Evolutionary conservation across 2,797 vertebrate species (phyloP), one percentile per base, ranked within the genome.

Genomic region (Tangara arthus): DNA sequence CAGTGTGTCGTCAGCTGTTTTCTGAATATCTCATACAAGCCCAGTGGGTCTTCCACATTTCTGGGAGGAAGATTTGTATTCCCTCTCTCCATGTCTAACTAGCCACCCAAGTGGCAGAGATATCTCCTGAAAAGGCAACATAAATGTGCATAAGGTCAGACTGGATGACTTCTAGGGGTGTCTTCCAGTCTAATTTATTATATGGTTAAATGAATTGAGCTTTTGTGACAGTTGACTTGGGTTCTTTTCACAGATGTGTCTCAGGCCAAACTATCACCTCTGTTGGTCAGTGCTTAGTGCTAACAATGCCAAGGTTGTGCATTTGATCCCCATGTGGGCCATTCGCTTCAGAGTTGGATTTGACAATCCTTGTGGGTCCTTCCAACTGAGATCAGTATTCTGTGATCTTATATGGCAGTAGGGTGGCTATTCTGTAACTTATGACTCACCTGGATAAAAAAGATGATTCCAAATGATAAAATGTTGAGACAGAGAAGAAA

Each of bases 211-310:
- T 73, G 22, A 85, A n/a, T 47, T 37, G 42, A 90, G 22, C 35
- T 94, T 81, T 72, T 34, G 7, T 50, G 39, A 24, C 55, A n/a
- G 19, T 14, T 46, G 44, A 35, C 65, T 76, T 26, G 16, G 32
- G 13, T n/a, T 70, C 3, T 84, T 92, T 39, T 66, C 3, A 2
- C 41, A 60, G n/a, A 56, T 20, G 20, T 79, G 20, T 82, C 63
- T 27, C 41, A 53, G 20, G 28, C 20, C 55, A 60, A 39, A 24
- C 13, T 17, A 2, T 21, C n/a, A 9, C 28, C 30, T 47, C 30
- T 0, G 0, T 17, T 39, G 39, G 24, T 53, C 47, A 8, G 16
- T 2, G 8, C 24, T 3, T 9, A 11, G 14, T 30, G 34, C 20
- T 34, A 6, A 8, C 21, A 21, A 18, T 21, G 20, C 16, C 24